Evolutionary conservation across 2,797 vertebrate genomes (phyloP).

Genomic region (Cossypha heuglini): DNA sequence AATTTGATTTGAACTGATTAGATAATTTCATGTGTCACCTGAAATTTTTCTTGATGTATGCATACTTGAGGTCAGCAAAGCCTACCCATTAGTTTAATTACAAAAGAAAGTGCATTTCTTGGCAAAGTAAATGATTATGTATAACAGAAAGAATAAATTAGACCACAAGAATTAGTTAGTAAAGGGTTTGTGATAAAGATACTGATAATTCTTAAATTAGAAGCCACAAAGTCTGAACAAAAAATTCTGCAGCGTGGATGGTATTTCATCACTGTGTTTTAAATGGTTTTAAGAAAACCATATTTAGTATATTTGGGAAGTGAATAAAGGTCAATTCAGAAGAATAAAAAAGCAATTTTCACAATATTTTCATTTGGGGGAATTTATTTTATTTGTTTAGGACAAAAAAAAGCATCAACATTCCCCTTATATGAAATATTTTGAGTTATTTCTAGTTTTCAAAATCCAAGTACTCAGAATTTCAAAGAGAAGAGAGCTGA

Average conservation of each 20-base stretch:
- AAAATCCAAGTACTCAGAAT: not conserved
- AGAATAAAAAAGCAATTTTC: not conserved
- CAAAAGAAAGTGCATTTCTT: not conserved
- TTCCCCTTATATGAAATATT: not conserved
- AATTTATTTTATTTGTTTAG: not conserved
- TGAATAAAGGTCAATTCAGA: not conserved
- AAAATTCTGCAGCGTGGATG: not conserved
- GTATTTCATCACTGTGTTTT: not conserved
- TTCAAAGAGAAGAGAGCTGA: not conserved
- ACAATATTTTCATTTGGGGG: not conserved
- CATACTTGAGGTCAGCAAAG: not conserved
- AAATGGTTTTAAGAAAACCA: not conserved
- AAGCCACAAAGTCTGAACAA: not conserved
- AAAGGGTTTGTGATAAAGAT: not conserved
- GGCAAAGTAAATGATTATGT: not conserved
- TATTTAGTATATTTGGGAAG: not conserved
- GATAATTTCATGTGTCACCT: not conserved
- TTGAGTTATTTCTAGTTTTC: not conserved
- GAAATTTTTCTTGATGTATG: not conserved
- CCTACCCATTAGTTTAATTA: not conserved
- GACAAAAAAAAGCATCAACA: fast-evolving
- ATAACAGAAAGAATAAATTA: not conserved
- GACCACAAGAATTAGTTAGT: not conserved
- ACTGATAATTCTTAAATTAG: not conserved
- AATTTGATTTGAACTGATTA: not conserved